These are phyloP conservation scores for Campoletis sonorensis DNA, from an alignment of 1,140 invertebrate genomes.

Conservation along the genomic window DNA sequence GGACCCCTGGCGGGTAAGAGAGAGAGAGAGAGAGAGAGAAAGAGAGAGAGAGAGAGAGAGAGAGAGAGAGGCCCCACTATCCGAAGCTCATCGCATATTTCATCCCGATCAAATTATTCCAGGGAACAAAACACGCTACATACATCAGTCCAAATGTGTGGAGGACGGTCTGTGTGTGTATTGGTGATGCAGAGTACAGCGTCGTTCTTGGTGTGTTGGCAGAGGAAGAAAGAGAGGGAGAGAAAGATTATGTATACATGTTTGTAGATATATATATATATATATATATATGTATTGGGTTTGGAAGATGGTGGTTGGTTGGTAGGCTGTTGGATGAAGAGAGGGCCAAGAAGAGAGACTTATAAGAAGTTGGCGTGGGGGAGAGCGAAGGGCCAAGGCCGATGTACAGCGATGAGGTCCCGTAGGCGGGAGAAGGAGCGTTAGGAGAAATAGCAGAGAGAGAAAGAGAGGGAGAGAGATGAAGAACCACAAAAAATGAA, in stretches of 20 bases:
- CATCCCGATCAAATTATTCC: slow-evolving; percentile 66
- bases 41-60: background rate
- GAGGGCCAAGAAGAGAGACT: slow-evolving; percentile 31
- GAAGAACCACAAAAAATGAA: slow-evolving; percentile 42
- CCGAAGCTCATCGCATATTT: slow-evolving; percentile 60
- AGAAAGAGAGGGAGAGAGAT: slow-evolving; percentile 28
- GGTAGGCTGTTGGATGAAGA: slow-evolving; percentile 44
- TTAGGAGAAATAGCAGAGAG: slow-evolving; percentile 44
- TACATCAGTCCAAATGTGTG: slow-evolving; percentile 50
- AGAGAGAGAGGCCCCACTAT: slow-evolving; percentile 52
- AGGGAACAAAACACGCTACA: slow-evolving; percentile 59
- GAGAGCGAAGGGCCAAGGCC: slow-evolving; percentile 45
- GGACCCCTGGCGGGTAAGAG: slow-evolving; percentile 47
- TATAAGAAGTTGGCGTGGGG: slow-evolving; percentile 22
- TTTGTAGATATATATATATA: background rate
- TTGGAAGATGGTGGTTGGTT: slow-evolving; percentile 30
- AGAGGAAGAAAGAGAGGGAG: slow-evolving; percentile 57
- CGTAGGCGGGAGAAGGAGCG: slow-evolving; percentile 49
- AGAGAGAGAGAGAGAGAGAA: slow-evolving; percentile 14
- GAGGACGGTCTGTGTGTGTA: background rate
- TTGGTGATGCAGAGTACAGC: background rate
- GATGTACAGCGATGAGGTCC: slow-evolving; percentile 47
- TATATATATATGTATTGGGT: background rate
- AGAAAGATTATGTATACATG: slow-evolving; percentile 50
- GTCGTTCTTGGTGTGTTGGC: slow-evolving; percentile 1